Evolutionary conservation across 2,113 vertebrate genomes (phyloP), one percentile per base, ranked within the genome.

Genomic region (Ursus arctos): DNA sequence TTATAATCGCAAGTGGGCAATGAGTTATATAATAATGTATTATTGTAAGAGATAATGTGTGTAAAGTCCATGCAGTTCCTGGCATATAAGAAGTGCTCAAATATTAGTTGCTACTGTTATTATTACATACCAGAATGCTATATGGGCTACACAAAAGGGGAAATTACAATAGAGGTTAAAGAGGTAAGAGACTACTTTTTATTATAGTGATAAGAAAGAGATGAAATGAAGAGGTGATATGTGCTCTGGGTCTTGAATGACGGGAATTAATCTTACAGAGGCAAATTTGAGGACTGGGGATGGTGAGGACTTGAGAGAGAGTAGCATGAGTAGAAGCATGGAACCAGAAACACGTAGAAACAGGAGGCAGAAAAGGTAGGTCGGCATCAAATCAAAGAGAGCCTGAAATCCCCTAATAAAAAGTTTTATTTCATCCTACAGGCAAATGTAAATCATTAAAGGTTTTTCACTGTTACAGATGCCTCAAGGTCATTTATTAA

Each of bases 391-490:
- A 86, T 86, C 24, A 40, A 69, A 63, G 18, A 47, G 21, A 80
- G 16, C 33, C 28, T 61, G 18, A 61, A 69, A 86, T 95, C 26
- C 18, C 51, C 40, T 59, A 59, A 15, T 40, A 91, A 90, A 61
- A 63, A 65, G 57, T 69, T 91, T 86, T 57, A 95, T 61, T 80
- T 79, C 26, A 80, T 53, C 33, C 81, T 86, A 71, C 10, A 92
- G 63, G 26, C 33, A 87, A 91, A 80, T 80, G 31, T 86, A 95
- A 92, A 51, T n/a, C 26, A 61, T 47, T 67, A 85, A 65, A 86
- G 61, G 40, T 79, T 79, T 86, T 91, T 91, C 81, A 86, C 49
- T 69, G 72, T 71, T 80, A 59, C 1, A 1, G 28, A 90, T 74
- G n/a, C 4, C 26, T 26, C 55, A 55, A 55, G 77, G 74, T 90